phyloP scores from a whole-genome alignment of 2,888 invertebrate species.

The Drosophila leonis region DNA sequence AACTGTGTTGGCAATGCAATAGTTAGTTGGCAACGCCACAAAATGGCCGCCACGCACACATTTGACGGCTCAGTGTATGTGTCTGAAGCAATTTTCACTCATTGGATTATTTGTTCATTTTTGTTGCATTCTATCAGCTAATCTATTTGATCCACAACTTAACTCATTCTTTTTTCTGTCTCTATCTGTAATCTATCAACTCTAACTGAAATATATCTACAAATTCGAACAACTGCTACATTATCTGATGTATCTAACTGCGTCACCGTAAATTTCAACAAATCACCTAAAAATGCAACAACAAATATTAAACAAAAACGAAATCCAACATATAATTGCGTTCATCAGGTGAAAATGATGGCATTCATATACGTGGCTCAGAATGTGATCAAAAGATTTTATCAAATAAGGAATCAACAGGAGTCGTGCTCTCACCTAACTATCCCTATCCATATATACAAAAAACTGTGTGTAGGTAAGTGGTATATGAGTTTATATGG shows the following conservation, averaged over 20 bases:
- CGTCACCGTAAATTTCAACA: constrained; percentile 41
- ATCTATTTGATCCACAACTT: constrained; percentile 15
- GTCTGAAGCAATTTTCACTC: constrained; percentile 58
- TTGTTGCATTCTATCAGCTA: constrained; percentile 60
- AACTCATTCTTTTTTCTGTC: constrained; percentile 15
- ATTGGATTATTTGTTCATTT: constrained; percentile 39
- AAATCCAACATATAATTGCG: constrained; percentile 23
- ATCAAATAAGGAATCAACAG: constrained; percentile 96
- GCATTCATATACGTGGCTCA: constrained; percentile 97
- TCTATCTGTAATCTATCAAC: constrained; percentile 6
- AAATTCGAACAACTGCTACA: constrained; percentile 15
- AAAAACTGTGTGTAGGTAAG: constrained; percentile 96
- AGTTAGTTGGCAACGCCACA: constrained; percentile 17
- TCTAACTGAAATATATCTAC: constrained; percentile 17
- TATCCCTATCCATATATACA: constrained; percentile 98
- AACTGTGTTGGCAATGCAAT: constrained; percentile 3
- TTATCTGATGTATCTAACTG: constrained; percentile 34
- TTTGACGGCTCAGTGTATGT: constrained; percentile 76
- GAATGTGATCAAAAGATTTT: constrained; percentile 99
- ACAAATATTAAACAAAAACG: constrained; percentile 45
- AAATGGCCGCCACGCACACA: constrained; percentile 53
- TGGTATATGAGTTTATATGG: constrained; percentile 21
- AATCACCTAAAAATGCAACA: constrained; percentile 61
- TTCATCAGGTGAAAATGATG: constrained; percentile 91
- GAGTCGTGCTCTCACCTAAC: constrained; percentile 97